Percentiles rank a stretch among this genome's conserved stretches.
phyloP scores from a whole-genome alignment of 2,797 vertebrate species.

The Coendou prehensilis region DNA sequence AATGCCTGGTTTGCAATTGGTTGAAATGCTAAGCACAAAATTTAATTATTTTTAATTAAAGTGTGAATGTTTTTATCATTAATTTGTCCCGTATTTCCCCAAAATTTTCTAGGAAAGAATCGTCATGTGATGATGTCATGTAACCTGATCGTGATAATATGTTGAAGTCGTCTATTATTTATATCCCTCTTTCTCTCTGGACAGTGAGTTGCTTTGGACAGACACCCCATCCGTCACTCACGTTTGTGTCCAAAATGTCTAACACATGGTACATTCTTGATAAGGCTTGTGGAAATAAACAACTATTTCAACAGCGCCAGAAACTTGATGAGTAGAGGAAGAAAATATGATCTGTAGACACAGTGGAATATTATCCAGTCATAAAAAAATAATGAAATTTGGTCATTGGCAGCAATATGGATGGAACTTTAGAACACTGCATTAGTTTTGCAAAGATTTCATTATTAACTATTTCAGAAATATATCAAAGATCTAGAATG shows the following conservation, averaged over 20 bases:
- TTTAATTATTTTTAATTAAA: background rate
- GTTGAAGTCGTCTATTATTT: background rate
- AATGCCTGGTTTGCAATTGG: background rate
- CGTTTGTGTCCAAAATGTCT: background rate
- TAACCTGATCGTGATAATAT: background rate
- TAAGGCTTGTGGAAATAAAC: background rate
- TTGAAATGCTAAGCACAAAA: conserved; percentile 46
- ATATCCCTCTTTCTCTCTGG: background rate
- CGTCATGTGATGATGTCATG: background rate
- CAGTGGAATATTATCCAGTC: background rate
- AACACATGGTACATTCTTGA: background rate
- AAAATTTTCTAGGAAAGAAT: background rate
- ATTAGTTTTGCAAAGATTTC: background rate
- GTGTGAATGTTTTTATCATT: background rate
- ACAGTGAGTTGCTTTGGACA: background rate
- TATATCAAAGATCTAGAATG: background rate
- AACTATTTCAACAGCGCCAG: background rate
- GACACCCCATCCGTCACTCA: background rate
- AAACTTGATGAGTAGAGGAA: background rate
- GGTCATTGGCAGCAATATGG: background rate
- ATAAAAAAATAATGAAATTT: background rate
- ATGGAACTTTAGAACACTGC: background rate
- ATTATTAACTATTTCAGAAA: conserved; percentile 8
- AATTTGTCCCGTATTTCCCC: background rate
- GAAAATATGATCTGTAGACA: background rate